Conservation (phyloP, 2,797 vertebrate genomes). For the Cephalopachus bancanus region DNA sequence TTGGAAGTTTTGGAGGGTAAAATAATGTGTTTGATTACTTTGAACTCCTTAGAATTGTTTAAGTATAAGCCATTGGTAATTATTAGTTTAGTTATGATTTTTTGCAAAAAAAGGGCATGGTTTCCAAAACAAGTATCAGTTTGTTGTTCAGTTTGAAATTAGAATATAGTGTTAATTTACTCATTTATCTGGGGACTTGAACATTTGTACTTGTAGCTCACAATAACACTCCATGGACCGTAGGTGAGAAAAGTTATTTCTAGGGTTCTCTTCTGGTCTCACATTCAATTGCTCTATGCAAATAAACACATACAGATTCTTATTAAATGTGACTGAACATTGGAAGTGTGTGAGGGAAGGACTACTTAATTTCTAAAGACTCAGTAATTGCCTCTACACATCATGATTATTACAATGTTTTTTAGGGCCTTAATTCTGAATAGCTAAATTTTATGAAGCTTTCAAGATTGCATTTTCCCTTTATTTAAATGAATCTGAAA, state of each 20-base stretch:
- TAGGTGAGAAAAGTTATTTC: not conserved
- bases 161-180: not conserved
- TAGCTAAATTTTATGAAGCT: slow-evolving; percentile 28
- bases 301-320: slow-evolving; percentile 9
- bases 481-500: slow-evolving; percentile 33
- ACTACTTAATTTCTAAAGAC: not conserved
- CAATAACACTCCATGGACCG: not conserved
- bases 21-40: not conserved
- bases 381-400: not conserved
- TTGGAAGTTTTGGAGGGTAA: not conserved
- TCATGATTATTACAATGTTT: not conserved
- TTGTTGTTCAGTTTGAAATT: slow-evolving; percentile 21
- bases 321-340: not conserved
- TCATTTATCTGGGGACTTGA: not conserved
- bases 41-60: not conserved
- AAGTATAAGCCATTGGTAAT: not conserved
- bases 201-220: not conserved
- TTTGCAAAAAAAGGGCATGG: not conserved
- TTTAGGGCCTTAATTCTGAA: slow-evolving; percentile 25
- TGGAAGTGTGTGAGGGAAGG: not conserved
- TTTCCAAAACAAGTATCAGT: slow-evolving; percentile 20
- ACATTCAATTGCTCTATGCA: not conserved
- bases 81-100: slow-evolving; percentile 10
- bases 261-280: not conserved
- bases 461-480: not conserved